phyloP scores from a whole-genome alignment of 64 coral and sea anemone species.

The Anthopleura sola region DNA sequence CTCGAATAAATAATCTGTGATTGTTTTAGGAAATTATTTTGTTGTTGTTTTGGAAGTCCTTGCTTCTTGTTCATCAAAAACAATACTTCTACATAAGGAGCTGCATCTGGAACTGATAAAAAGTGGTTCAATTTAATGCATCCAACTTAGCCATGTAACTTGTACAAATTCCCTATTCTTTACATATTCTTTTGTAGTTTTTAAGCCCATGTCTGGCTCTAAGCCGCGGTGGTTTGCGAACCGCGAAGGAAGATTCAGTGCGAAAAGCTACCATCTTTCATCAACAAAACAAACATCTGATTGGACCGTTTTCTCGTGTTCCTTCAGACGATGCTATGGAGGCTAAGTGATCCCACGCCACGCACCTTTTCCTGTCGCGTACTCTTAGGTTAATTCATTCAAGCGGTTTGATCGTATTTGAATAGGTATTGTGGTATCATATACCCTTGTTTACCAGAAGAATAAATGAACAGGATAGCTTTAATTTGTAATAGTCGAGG shows the following conservation, averaged over 20 bases:
- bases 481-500: slow-evolving; percentile 81
- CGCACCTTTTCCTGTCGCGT: slow-evolving; percentile 12
- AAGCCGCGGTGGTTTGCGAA: not conserved
- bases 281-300: slow-evolving; percentile 12
- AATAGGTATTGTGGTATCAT: slow-evolving; percentile 72
- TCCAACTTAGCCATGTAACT: not conserved
- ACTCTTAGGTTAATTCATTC: slow-evolving; percentile 32
- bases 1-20: slow-evolving; percentile 1
- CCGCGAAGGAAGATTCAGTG: not conserved
- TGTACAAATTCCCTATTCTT: slow-evolving; percentile 18
- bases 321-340: not conserved
- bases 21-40: not conserved
- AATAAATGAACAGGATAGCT: slow-evolving; percentile 73
- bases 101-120: not conserved
- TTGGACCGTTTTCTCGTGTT: not conserved
- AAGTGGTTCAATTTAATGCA: not conserved
- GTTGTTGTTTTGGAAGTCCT: not conserved
- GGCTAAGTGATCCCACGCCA: not conserved
- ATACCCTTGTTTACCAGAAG: slow-evolving; percentile 90
- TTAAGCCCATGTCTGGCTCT: not conserved
- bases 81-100: not conserved
- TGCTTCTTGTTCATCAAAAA: not conserved
- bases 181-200: not conserved
- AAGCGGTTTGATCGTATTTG: slow-evolving; percentile 72
- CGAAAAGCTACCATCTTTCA: slow-evolving; percentile 3